Evolutionary conservation across 2,888 invertebrate species (phyloP).

Genomic region (Idaea straminata): DNA sequence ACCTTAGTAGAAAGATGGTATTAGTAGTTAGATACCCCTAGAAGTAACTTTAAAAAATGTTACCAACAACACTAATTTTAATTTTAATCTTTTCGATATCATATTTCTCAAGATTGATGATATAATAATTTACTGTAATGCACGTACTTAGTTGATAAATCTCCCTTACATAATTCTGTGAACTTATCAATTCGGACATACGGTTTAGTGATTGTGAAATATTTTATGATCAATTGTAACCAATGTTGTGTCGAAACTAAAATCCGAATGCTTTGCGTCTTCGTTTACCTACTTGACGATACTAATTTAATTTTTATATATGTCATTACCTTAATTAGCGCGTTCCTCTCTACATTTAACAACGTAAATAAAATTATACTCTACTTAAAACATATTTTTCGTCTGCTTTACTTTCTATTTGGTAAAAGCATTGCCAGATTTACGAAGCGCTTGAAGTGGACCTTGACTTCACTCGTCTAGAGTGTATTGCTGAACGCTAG

Average conservation of each 20-base stretch:
- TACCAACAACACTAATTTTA: background rate
- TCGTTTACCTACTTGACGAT: background rate
- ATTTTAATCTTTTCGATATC: conserved; percentile 29
- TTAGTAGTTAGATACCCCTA: background rate
- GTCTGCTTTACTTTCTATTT: background rate
- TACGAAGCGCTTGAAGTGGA: conserved; percentile 28
- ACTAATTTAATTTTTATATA: too few relatives aligned
- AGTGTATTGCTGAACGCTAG: conserved; percentile 74
- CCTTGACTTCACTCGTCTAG: conserved; percentile 73
- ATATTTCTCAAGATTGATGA: conserved; percentile 50
- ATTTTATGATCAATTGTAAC: conserved; percentile 28
- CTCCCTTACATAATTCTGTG: conserved; percentile 60
- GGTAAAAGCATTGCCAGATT: background rate
- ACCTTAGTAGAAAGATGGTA: background rate
- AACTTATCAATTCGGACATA: conserved; percentile 58
- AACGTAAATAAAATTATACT: background rate
- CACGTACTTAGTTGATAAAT: conserved; percentile 54
- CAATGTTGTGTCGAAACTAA: background rate
- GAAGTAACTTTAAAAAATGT: background rate
- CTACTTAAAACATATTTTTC: background rate
- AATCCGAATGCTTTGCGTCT: background rate
- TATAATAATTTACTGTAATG: conserved; percentile 52
- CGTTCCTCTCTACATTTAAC: background rate
- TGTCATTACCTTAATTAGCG: background rate
- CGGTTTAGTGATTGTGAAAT: conserved; percentile 49